Conservation (phyloP, 2,113 vertebrate genomes). For the Lipophrys pholis region DNA sequence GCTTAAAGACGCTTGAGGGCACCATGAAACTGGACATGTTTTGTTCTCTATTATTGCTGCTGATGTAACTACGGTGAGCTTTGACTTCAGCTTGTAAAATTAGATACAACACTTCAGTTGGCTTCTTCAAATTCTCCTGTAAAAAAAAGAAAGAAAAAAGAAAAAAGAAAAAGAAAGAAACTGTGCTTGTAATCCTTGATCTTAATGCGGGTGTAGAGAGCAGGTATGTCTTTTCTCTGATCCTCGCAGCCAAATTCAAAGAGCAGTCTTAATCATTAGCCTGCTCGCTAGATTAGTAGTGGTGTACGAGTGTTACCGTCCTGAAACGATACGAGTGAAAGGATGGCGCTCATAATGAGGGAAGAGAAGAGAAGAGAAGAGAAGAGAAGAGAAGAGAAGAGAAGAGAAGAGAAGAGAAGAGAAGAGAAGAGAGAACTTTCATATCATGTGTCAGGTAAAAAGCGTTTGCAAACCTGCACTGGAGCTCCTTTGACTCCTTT, state of each 20-base stretch:
- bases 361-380: not conserved
- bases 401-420: slow-evolving; percentile 9
- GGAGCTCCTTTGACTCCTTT: not conserved
- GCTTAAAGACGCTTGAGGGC: not conserved
- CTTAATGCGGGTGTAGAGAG: slow-evolving; percentile 15
- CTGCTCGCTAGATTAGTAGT: slow-evolving; percentile 48
- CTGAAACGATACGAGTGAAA: slow-evolving; percentile 57
- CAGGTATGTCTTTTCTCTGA: slow-evolving; percentile 40
- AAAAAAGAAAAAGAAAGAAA: slow-evolving; percentile 26
- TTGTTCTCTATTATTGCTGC: not conserved
- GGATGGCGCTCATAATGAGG: slow-evolving; percentile 58
- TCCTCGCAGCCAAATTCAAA: slow-evolving; percentile 50
- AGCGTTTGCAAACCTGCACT: too few relatives aligned
- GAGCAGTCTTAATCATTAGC: slow-evolving; percentile 54
- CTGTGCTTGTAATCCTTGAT: slow-evolving; percentile 32
- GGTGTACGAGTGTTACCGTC: slow-evolving; percentile 43
- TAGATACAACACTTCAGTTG: slow-evolving; percentile 10
- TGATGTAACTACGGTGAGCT: not conserved
- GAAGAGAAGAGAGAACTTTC: slow-evolving; percentile 1
- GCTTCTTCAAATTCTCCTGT: slow-evolving; percentile 20
- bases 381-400: not conserved
- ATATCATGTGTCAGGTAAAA: slow-evolving; percentile 50
- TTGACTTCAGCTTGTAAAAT: slow-evolving; percentile 8
- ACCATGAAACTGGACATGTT: not conserved
- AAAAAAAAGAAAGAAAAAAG: slow-evolving; percentile 29